Evolutionary conservation across 2,113 vertebrate species (phyloP).

Genomic region (Pomatostomus ruficeps): DNA sequence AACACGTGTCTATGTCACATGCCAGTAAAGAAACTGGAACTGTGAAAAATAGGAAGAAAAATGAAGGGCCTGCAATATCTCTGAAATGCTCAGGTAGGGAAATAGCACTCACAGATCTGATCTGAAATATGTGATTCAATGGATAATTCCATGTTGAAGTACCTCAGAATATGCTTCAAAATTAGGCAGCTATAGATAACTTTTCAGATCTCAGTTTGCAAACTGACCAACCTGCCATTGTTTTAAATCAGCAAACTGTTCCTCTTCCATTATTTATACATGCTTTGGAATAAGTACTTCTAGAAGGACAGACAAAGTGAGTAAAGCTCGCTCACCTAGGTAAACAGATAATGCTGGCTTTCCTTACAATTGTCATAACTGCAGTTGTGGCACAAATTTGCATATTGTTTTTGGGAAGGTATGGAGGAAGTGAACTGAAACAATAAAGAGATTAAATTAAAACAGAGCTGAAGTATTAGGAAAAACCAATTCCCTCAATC

Average conservation of each 20-base stretch:
- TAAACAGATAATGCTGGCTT: neutral
- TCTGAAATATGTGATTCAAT: neutral
- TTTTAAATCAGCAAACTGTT: neutral
- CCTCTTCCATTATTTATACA: neutral
- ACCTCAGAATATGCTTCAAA: neutral
- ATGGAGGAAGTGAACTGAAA: neutral
- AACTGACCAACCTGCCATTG: neutral
- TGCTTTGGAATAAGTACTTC: neutral
- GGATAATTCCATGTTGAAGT: neutral
- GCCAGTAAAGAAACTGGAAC: neutral
- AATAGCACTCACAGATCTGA: neutral
- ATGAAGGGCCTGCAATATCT: neutral
- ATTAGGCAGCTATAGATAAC: neutral
- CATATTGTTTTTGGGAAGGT: neutral
- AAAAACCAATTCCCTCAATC: neutral
- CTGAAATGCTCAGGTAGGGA: neutral
- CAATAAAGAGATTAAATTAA: neutral
- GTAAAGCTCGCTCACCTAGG: neutral
- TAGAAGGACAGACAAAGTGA: neutral
- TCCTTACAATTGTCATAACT: neutral
- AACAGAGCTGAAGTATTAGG: neutral
- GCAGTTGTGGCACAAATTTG: neutral
- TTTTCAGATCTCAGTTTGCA: neutral
- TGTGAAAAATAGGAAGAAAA: neutral
- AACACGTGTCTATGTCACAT: neutral